A percentile compares a stretch with the other conserved stretches of the same genome.
phyloP scores from a whole-genome alignment of 2,888 invertebrate genomes.

The Caradrina clavipalpis region DNA sequence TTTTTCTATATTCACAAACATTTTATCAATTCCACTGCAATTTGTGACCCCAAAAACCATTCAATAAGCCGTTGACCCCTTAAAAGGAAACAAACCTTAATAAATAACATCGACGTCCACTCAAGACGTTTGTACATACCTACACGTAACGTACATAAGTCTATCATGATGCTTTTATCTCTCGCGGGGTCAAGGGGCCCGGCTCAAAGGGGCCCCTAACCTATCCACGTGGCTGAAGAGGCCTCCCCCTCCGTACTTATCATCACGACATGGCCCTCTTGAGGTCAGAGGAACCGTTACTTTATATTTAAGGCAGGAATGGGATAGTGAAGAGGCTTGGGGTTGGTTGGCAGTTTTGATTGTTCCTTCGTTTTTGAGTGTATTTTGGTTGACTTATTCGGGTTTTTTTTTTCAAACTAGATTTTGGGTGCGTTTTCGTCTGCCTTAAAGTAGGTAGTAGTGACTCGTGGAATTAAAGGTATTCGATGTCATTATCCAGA shows the following conservation, averaged over 20 bases:
- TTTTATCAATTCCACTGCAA: conserved; percentile 3
- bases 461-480: background rate
- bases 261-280: conserved; percentile 41
- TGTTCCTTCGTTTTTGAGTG: background rate
- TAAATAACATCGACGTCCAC: conserved; percentile 47
- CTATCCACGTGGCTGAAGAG: conserved; percentile 57
- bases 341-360: background rate
- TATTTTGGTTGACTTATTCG: background rate
- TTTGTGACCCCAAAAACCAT: conserved; percentile 16
- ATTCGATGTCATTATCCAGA: background rate
- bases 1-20: background rate
- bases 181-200: conserved; percentile 56
- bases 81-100: conserved; percentile 17
- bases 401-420: background rate
- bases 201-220: conserved; percentile 57
- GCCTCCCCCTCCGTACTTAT: conserved; percentile 47
- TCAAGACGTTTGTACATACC: conserved; percentile 37
- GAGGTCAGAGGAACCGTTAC: conserved; percentile 29
- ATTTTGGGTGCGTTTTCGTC: background rate
- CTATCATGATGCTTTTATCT: conserved; percentile 61
- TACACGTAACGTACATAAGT: conserved; percentile 24
- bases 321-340: background rate
- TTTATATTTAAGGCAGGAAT: conserved; percentile 44
- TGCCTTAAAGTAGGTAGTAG: background rate
- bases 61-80: conserved; percentile 35